Base-by-base conservation (phyloP, 2,888 invertebrate genomes). In the Tryphoninae sp. region DNA sequence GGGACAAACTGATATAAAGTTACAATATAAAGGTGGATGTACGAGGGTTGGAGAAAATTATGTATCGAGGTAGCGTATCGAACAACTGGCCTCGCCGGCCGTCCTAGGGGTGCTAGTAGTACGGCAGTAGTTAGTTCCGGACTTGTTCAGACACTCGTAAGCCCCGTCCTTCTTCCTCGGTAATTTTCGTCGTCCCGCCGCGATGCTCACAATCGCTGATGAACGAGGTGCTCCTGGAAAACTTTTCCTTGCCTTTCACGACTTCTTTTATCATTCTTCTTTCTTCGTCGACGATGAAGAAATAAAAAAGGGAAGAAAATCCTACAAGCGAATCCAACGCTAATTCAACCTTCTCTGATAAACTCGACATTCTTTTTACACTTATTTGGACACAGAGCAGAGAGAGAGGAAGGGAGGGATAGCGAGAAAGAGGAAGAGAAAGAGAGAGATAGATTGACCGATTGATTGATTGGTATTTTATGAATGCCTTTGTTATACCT, bases 121-220 rank as follows among this genome's bases (percentile, higher is more conserved):
- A 11, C 9, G n/a, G n/a, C 59, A 82, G 82, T 79, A 79, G 75
- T 69, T 67, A 79, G 72, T 72, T 69, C 79, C 64, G 72, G 79
- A 79, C 68, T 82, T 64, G 76, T 76, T 76, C 79, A 76, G 82
- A 76, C 82, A 55, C 61, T 16, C 13, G 53, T 40, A 53, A 58
- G 62, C 19, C 40, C 59, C 74, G 42, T 62, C n/a, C 61, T 51
- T 33, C 71, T 67, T 55, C 33, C 55, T 77, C 49, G 51, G 9
- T 62, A 19, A 19, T 62, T 51, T 23, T 33, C 3, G 33, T 33
- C 33, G 33, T 33, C 23, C 13, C 53, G 61, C 11, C 22, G n/a
- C 55, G 49, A 8, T 51, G 62, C 26, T 81, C 68, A 58, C 72
- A 62, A 67, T 82, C 61, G 53, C 68, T 79, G 79, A 82, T 79